Conservation (phyloP, 2,113 vertebrate genomes). For the Casuarius casuarius region DNA sequence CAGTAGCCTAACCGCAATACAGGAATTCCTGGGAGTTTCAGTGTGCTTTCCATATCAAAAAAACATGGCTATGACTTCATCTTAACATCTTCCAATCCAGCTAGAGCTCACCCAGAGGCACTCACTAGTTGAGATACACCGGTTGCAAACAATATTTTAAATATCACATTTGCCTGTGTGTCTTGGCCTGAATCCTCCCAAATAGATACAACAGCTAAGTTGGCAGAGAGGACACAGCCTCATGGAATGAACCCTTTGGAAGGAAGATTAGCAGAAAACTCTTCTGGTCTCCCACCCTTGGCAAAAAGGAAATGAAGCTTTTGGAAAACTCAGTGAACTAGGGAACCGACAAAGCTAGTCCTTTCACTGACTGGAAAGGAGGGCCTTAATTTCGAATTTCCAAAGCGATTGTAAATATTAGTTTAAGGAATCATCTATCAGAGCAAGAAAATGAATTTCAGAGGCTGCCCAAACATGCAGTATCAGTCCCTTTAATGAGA, state of each 20-base stretch:
- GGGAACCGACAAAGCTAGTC: neutral
- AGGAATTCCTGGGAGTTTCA: neutral
- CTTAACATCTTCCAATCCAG: neutral
- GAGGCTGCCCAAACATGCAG: neutral
- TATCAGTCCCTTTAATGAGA: neutral
- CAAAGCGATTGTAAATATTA: neutral
- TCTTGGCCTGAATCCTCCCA: neutral
- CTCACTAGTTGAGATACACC: neutral
- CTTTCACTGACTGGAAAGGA: neutral
- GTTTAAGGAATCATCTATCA: neutral
- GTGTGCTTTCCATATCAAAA: neutral
- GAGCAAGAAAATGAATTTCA: neutral
- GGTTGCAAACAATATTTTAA: neutral
- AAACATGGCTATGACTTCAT: neutral
- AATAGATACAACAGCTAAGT: neutral
- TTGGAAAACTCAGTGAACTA: neutral
- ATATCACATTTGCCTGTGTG: neutral
- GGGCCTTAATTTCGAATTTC: neutral
- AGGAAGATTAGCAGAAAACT: neutral
- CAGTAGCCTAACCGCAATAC: neutral
- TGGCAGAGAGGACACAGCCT: neutral
- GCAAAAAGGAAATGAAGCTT: neutral
- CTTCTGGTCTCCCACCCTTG: neutral
- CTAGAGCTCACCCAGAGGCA: neutral
- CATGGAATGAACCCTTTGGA: fast-evolving